Conservation (phyloP, 1,140 invertebrate species). For the Lutraria rhynchaena region DNA sequence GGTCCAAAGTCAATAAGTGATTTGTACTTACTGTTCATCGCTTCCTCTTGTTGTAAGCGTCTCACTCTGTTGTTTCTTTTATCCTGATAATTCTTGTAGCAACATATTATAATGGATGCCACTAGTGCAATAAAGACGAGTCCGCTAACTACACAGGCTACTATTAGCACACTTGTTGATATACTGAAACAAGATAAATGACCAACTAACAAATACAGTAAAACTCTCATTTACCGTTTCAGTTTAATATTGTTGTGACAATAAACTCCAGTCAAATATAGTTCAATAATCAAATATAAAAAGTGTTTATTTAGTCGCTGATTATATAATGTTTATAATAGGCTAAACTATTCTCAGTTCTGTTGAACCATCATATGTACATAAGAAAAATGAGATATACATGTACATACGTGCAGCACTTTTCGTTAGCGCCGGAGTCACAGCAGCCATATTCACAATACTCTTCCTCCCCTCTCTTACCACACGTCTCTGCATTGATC, state of each 20-base stretch:
- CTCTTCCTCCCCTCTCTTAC: not conserved
- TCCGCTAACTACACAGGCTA: constrained; percentile 23
- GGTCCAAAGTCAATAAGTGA: no score
- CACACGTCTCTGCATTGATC: no score
- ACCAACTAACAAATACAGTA: no score
- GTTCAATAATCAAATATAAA: not conserved
- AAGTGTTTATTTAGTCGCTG: not conserved
- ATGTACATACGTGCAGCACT: constrained; percentile 18
- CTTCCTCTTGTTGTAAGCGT: constrained; percentile 20
- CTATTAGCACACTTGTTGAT: constrained; percentile 44
- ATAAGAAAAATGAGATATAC: not conserved
- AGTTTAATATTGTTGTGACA: not conserved
- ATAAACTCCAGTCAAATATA: not conserved
- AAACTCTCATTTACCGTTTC: not conserved
- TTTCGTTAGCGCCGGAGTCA: not conserved
- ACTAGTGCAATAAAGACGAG: constrained; percentile 22
- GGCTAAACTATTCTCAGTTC: not conserved
- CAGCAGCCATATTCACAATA: constrained; percentile 24
- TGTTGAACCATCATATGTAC: not conserved
- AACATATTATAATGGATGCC: constrained; percentile 8
- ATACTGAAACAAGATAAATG: constrained; percentile 15
- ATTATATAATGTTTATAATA: not conserved
- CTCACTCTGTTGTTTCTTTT: constrained; percentile 28
- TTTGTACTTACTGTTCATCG: constrained; percentile 27
- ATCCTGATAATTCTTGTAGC: constrained; percentile 34